Evolutionary conservation across 2,888 invertebrate species (phyloP).

Genomic region (Aphodius granarius): DNA sequence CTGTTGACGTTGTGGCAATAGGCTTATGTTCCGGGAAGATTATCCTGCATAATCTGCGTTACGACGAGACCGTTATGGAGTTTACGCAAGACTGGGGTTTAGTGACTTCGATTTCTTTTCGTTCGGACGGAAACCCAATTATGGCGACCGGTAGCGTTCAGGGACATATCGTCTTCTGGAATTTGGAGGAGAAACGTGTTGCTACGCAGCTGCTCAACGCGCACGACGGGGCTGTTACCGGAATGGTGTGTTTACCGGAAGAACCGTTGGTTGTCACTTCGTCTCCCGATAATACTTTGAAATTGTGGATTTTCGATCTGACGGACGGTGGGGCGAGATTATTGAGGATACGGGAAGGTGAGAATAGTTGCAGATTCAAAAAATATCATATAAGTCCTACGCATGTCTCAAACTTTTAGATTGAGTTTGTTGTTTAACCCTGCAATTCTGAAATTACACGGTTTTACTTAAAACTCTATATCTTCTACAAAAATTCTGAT

Average conservation of each 20-base stretch:
- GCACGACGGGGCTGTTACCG: slow-evolving; percentile 75
- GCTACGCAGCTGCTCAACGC: slow-evolving; percentile 79
- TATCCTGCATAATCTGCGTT: slow-evolving; percentile 83
- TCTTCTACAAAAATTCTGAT: too few species aligned
- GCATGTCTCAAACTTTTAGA: too few species aligned
- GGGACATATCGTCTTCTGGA: slow-evolving; percentile 93
- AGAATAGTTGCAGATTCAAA: slow-evolving; percentile 2
- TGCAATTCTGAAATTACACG: too few species aligned
- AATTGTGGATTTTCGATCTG: slow-evolving; percentile 90
- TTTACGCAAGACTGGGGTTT: slow-evolving; percentile 92
- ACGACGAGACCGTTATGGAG: slow-evolving; percentile 79
- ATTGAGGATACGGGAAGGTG: slow-evolving; percentile 66
- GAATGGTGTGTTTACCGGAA: slow-evolving; percentile 80
- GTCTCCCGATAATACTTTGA: slow-evolving; percentile 91
- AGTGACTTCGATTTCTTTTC: slow-evolving; percentile 81
- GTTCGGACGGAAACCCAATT: slow-evolving; percentile 82
- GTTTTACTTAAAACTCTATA: too few species aligned
- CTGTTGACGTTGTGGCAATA: slow-evolving; percentile 87
- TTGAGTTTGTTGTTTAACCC: too few species aligned
- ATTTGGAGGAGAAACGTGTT: slow-evolving; percentile 80
- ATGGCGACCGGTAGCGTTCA: slow-evolving; percentile 76
- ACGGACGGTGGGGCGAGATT: slow-evolving; percentile 88
- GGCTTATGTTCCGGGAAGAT: slow-evolving; percentile 84
- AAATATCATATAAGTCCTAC: too few species aligned
- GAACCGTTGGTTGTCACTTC: slow-evolving; percentile 91